Evolutionary conservation across 2,888 invertebrate genomes (phyloP).

Genomic region (Mesopsocus fuscifrons): DNA sequence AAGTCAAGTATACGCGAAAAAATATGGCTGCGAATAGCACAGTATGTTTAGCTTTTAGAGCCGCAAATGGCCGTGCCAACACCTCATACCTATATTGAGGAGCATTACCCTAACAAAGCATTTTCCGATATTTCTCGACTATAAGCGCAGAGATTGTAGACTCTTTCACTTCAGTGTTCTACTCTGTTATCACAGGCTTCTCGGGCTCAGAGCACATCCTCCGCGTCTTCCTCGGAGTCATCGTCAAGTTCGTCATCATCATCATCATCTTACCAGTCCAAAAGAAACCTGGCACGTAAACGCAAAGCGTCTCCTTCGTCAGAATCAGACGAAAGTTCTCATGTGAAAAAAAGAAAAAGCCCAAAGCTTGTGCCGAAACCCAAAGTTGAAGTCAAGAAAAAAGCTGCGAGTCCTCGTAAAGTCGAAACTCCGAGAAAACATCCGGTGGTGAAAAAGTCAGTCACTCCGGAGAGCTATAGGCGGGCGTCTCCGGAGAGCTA

Average conservation of each 20-base stretch:
- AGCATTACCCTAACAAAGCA: too few relatives aligned
- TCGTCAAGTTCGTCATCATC: slow-evolving; percentile 40
- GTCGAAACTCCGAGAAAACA: slow-evolving; percentile 9
- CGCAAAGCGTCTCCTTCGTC: slow-evolving; percentile 18
- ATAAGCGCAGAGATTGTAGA: too few relatives aligned
- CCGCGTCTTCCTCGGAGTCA: too few relatives aligned
- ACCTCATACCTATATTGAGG: too few relatives aligned
- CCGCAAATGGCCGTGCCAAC: too few relatives aligned
- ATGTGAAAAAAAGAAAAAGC: slow-evolving; percentile 9
- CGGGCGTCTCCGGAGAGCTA: slow-evolving; percentile 11
- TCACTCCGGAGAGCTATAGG: background rate
- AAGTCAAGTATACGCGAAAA: too few relatives aligned
- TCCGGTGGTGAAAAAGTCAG: slow-evolving; percentile 11
- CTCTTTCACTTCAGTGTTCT: too few relatives aligned
- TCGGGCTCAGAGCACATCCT: too few relatives aligned
- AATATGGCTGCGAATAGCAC: too few relatives aligned
- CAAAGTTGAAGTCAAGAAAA: slow-evolving; percentile 12
- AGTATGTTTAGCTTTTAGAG: too few relatives aligned
- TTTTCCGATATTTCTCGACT: too few relatives aligned
- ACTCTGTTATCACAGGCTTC: too few relatives aligned
- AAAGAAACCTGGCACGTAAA: slow-evolving; percentile 24
- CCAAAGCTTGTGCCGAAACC: slow-evolving; percentile 9
- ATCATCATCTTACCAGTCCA: slow-evolving; percentile 29
- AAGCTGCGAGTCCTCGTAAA: slow-evolving; percentile 10
- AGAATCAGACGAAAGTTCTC: slow-evolving; percentile 13